Evolutionary conservation across 2,113 vertebrate species (phyloP).

Genomic region (Thymallus thymallus): DNA sequence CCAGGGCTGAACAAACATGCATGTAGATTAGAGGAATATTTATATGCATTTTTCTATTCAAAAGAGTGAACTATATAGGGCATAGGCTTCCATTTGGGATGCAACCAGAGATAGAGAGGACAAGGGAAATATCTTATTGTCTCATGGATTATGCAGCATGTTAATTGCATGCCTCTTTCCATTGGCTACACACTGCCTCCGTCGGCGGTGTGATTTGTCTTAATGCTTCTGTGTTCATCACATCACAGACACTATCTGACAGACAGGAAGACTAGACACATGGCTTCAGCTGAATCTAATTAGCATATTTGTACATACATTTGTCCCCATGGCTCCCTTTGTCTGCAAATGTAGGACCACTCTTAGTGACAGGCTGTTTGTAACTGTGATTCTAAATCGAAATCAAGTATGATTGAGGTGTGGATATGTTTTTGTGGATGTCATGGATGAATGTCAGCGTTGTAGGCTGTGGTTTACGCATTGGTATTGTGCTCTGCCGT

Average conservation of each 20-base stretch:
- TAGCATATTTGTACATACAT: slow-evolving; percentile 68
- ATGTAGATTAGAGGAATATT: too few relatives aligned
- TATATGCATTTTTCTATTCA: neutral
- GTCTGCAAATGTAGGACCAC: slow-evolving; percentile 52
- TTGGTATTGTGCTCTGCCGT: neutral
- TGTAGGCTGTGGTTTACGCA: neutral
- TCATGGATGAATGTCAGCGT: neutral
- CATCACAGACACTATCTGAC: neutral
- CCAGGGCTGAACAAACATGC: too few relatives aligned
- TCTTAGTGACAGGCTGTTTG: slow-evolving; percentile 33
- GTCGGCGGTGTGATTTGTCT: neutral
- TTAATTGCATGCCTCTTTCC: neutral
- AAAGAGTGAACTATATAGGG: too few relatives aligned
- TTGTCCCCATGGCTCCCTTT: slow-evolving; percentile 59
- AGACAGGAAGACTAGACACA: slow-evolving; percentile 24
- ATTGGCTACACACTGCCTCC: neutral
- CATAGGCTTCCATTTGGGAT: too few relatives aligned
- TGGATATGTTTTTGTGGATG: slow-evolving; percentile 25
- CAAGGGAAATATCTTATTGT: neutral
- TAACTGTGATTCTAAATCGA: slow-evolving; percentile 1
- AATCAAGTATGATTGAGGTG: slow-evolving; percentile 13
- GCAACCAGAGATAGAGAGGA: neutral
- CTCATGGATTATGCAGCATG: neutral
- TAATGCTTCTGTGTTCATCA: neutral
- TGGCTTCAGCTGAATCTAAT: slow-evolving; percentile 63